These are phyloP conservation scores for Halichoerus grypus DNA, from an alignment of 2,113 vertebrate genomes.

Conservation along the genomic window DNA sequence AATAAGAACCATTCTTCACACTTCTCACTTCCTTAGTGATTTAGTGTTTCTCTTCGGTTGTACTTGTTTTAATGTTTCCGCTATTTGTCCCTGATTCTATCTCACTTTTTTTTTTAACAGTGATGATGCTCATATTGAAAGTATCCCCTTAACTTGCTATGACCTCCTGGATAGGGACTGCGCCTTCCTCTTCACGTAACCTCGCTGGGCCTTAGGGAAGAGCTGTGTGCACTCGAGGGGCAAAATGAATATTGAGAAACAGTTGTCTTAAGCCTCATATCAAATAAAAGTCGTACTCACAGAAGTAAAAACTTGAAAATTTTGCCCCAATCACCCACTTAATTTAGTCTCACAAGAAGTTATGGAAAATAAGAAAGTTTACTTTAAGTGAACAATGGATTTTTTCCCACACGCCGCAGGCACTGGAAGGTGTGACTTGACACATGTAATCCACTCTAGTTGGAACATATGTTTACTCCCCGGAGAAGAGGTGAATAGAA, in stretches of 20 bases:
- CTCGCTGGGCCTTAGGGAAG: background rate
- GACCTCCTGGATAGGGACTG: background rate
- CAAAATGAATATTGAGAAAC: background rate
- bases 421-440: background rate
- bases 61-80: background rate
- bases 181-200: background rate
- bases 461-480: background rate
- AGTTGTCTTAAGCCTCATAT: background rate
- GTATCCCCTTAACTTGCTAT: background rate
- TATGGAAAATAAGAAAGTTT: background rate
- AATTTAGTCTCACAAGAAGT: background rate
- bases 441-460: background rate
- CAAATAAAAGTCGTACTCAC: background rate
- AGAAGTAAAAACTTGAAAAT: background rate
- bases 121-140: background rate
- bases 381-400: background rate
- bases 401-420: background rate
- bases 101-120: background rate
- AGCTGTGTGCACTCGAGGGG: background rate
- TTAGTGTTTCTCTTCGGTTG: background rate
- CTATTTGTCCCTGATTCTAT: background rate
- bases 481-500: background rate
- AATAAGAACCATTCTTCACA: background rate
- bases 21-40: background rate
- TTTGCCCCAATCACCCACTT: background rate